These are phyloP conservation scores for Camptogramma bilineatum DNA, from an alignment of 2,888 invertebrate genomes.

Conservation along the genomic window DNA sequence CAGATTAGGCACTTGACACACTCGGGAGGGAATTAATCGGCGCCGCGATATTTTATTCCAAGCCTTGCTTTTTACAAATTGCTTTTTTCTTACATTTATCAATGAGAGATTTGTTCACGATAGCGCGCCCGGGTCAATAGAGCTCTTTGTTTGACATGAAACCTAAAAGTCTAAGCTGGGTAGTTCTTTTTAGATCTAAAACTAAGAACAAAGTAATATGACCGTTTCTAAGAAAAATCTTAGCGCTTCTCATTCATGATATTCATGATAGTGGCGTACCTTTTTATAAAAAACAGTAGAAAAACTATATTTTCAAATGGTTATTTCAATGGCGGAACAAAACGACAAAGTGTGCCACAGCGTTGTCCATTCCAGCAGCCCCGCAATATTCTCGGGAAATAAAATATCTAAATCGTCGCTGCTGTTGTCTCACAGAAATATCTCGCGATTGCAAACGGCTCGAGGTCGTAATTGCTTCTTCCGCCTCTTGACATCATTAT, in stretches of 20 bases:
- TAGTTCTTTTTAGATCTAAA: neutral
- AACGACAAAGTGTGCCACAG: slow-evolving; percentile 30
- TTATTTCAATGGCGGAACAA: slow-evolving; percentile 31
- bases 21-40: slow-evolving; percentile 54
- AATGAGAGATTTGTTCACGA: neutral
- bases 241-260: neutral
- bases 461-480: slow-evolving; percentile 78
- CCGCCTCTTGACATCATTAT: slow-evolving; percentile 79
- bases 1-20: slow-evolving; percentile 62
- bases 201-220: neutral
- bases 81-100: slow-evolving; percentile 9
- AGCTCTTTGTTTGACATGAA: neutral
- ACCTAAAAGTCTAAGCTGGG: neutral
- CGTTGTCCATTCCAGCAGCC: slow-evolving; percentile 50
- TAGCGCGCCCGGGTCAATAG: neutral
- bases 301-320: slow-evolving; percentile 32
- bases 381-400: slow-evolving; percentile 62
- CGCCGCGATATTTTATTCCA: slow-evolving; percentile 19
- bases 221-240: neutral
- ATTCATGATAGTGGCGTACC: neutral
- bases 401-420: slow-evolving; percentile 61
- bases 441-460: slow-evolving; percentile 68
- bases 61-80: slow-evolving; percentile 9
- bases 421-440: slow-evolving; percentile 64
- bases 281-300: slow-evolving; percentile 8